Base-by-base conservation (phyloP, 2,113 vertebrate species). In the Sakesphorus luctuosus region DNA sequence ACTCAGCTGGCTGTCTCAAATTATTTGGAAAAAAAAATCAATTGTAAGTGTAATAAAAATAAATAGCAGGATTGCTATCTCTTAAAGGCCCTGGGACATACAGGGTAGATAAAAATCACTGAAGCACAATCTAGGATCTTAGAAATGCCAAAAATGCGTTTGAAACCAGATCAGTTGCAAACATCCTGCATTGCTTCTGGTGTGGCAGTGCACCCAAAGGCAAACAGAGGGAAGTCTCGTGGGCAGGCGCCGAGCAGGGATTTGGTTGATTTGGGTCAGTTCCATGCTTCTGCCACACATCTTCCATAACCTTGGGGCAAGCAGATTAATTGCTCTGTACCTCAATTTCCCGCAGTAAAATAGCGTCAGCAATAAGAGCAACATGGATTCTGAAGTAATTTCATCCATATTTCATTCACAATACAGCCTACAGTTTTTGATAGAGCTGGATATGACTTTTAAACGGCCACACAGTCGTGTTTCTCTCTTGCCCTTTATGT, bases 91-190 rank as follows among this genome's bases (percentile, higher is more conserved):
- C 65, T 5, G 0, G 75, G 93, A 90, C 38, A 75, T 25, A 49
- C 11, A 82, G n/a, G 53, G 69, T 29, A 95, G 94, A 97, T 89
- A 87, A 89, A 91, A 94, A 93, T 94, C 93, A 71, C 59, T 63
- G 84, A 90, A 93, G 82, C 82, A 44, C 43, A 50, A 78, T 24
- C 71, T 43, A 94, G 55, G 91, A 94, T 86, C 63, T 80, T 26
- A 95, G 82, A 94, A 96, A 90, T 91, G 79, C 82, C 82, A 87
- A 88, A 96, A 93, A 93, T 58, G 82, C 0, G 0, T 96, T 91
- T 94, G 95, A 96, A 96, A 95, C 55, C 3, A 2, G 79, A 93
- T 77, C 85, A 71, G 76, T 33, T 63, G 65, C 92, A 93, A 88
- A 86, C 72, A 84, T 87, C 78, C 66, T 75, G 89, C 74, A 17